Evolutionary conservation across 1,140 invertebrate genomes (phyloP), one percentile per base, ranked within the genome.

Genomic region (Pogonomyrmex barbatus): DNA sequence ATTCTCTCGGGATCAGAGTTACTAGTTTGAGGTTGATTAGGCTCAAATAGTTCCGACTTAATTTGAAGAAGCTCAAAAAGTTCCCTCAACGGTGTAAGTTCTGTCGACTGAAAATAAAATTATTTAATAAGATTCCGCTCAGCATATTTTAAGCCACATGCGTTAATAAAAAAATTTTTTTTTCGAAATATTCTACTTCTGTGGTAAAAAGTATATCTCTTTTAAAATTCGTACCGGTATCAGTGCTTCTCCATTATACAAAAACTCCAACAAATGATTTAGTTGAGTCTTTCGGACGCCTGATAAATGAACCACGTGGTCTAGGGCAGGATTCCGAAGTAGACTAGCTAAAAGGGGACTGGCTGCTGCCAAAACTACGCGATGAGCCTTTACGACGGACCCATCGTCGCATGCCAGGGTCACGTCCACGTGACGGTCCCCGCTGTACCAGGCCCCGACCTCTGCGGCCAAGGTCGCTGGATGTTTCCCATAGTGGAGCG

Each of bases 401-500:
- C 96, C 96, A 94, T 97, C 97, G 94, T 98, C 97, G 94, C 97
- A 98, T 60, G 97, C 96, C 89, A 98, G 96, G 86, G 97, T 96
- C 93, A 98, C 96, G 95, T 98, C 97, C 45, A 97, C 97, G 94
- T 97, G 97, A 94, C 97, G 96, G 93, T 98, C 97, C 79, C 97
- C 97, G 91, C 96, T 96, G 95, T 97, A 98, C 96, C 97, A 97
- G 91, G 97, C 97, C 92, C 97, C 97, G 94, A 98, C 97, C 96
- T 98, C 97, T 93, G 97, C 97, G 94, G 97, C 96, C 95, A 98
- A 97, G 94, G 97, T 98, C 95, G 97, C 97, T 95, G 97, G 97
- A 96, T 98, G 97, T 95, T 98, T 98, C 95, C 97, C 97, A 95
- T 98, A 98, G 95, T 98, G 97, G 94, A 98, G 96, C 93, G 97